These are phyloP conservation scores for Nyctibius bracteatus DNA, from an alignment of 2,113 vertebrate genomes.

Conservation along the genomic window DNA sequence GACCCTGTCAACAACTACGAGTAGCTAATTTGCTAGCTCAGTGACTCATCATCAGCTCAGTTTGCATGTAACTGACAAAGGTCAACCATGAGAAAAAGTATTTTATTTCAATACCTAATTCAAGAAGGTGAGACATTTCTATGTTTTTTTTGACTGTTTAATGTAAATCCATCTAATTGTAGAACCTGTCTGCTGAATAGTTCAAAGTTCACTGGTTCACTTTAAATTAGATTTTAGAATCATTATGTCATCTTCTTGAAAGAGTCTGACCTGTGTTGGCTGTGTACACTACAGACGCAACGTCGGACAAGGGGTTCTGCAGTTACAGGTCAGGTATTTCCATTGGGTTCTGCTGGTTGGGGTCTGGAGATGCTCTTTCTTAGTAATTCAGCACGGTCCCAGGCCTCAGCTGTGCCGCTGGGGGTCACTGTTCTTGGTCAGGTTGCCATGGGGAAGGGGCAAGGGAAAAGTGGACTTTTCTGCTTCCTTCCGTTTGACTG, in stretches of 20 bases:
- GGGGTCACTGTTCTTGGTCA: conserved; percentile 54
- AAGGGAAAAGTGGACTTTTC: conserved; percentile 57
- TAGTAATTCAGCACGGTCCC: conserved; percentile 38
- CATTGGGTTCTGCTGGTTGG: not conserved
- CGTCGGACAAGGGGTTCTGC: not conserved
- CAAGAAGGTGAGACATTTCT: conserved; percentile 51
- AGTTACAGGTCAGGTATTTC: not conserved
- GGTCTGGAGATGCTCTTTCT: conserved; percentile 41
- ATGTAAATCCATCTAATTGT: conserved; percentile 54
- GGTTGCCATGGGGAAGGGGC: conserved; percentile 47
- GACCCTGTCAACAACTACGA: conserved; percentile 69
- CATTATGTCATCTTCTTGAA: conserved; percentile 18
- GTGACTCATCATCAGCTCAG: conserved; percentile 63
- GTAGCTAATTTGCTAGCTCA: conserved; percentile 71
- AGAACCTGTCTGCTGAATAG: conserved; percentile 34
- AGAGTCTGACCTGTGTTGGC: not conserved
- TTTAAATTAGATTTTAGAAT: not conserved
- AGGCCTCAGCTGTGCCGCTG: conserved; percentile 54
- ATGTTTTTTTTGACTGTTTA: conserved; percentile 29
- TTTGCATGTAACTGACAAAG: conserved; percentile 66
- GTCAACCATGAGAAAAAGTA: conserved; percentile 58
- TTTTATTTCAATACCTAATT: conserved; percentile 68
- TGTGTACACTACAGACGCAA: not conserved
- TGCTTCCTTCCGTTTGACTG: conserved; percentile 56
- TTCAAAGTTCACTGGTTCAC: not conserved